These are phyloP conservation scores for Iselma pallidipennis DNA, from an alignment of 2,888 invertebrate species.

Conservation along the genomic window DNA sequence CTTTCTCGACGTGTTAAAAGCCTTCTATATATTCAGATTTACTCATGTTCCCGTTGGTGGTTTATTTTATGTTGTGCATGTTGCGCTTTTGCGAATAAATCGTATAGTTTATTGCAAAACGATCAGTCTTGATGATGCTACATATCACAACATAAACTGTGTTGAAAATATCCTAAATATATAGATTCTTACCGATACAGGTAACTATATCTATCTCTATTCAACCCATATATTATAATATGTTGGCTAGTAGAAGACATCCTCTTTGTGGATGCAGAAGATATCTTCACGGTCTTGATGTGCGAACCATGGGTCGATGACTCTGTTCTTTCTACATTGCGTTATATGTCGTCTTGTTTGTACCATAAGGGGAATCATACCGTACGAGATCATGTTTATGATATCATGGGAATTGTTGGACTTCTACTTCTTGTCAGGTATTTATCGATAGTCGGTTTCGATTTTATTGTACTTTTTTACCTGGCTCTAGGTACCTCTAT, in stretches of 20 bases:
- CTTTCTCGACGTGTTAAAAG: no score
- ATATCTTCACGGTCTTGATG: background rate
- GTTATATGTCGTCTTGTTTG: conserved; percentile 42
- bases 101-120: background rate
- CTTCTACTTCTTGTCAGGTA: background rate
- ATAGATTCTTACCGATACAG: no score
- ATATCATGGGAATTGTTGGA: conserved; percentile 46
- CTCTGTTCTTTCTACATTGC: conserved; percentile 41
- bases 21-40: background rate
- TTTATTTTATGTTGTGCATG: background rate
- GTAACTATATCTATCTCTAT: background rate
- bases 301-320: conserved; percentile 41
- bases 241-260: background rate
- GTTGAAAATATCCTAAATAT: background rate
- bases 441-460: background rate
- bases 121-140: background rate
- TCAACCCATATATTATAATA: background rate
- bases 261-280: background rate
- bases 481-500: background rate
- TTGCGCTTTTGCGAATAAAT: background rate
- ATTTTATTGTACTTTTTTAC: background rate
- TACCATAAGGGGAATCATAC: conserved; percentile 52
- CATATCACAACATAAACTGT: background rate
- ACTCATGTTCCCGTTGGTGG: background rate
- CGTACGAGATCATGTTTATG: conserved; percentile 50